A percentile compares a stretch with the other conserved stretches of the same genome.
phyloP scores from a whole-genome alignment of 2,797 vertebrate species.

The Channa striata region DNA sequence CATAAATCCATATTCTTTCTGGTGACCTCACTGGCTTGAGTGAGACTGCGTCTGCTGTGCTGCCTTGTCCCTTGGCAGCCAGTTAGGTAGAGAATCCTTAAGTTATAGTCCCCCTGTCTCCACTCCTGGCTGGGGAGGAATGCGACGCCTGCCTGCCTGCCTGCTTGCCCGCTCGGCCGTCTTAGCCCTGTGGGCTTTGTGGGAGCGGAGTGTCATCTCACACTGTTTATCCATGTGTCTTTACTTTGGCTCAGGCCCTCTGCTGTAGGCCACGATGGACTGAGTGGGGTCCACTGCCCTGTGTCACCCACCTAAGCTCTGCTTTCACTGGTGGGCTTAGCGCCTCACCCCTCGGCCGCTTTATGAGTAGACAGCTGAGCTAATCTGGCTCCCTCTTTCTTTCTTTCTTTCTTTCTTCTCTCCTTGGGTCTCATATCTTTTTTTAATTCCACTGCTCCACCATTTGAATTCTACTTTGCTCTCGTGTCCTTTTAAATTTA shows the following conservation, averaged over 20 bases:
- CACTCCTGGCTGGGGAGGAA: constrained; percentile 63
- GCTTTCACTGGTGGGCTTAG: constrained; percentile 86
- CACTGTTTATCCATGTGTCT: constrained; percentile 83
- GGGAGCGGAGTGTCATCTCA: constrained; percentile 69
- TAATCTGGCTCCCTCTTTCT: constrained; percentile 69
- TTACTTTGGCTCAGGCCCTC: constrained; percentile 79
- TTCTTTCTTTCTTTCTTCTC: constrained; percentile 61
- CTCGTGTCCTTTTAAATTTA: constrained; percentile 29
- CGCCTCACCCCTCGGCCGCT: constrained; percentile 80
- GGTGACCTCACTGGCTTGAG: constrained; percentile 66
- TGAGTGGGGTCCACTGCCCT: constrained; percentile 79
- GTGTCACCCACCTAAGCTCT: constrained; percentile 84
- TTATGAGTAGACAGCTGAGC: constrained; percentile 85
- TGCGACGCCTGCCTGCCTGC: constrained; percentile 63
- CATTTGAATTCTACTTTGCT: constrained; percentile 40
- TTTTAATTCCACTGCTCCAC: constrained; percentile 50
- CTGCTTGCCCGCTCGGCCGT: constrained; percentile 54
- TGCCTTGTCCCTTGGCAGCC: constrained; percentile 46
- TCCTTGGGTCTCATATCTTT: constrained; percentile 57
- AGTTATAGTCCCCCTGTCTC: constrained; percentile 75
- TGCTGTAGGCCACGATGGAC: constrained; percentile 68
- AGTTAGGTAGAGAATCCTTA: constrained; percentile 69
- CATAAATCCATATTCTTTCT: constrained; percentile 70
- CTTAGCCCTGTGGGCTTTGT: constrained; percentile 76
- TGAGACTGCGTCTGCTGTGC: constrained; percentile 68